Conservation (phyloP, 2,797 vertebrate species). For the Merluccius polli region DNA sequence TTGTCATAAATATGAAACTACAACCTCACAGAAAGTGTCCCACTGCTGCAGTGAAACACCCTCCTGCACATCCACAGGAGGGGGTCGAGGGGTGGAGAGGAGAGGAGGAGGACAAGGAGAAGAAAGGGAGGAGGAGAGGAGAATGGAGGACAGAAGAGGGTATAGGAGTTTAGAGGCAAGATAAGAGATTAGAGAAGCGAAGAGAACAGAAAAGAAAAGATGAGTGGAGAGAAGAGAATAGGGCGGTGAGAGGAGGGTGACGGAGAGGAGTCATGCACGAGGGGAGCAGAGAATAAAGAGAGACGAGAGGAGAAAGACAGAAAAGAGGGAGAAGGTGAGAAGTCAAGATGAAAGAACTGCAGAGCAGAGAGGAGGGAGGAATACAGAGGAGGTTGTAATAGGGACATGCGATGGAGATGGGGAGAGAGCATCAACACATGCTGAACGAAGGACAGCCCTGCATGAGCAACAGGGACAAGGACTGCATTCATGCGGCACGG, state of each 20-base stretch:
- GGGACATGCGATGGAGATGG: not conserved
- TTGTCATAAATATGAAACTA: not conserved
- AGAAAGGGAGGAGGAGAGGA: not conserved
- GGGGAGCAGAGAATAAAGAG: not conserved
- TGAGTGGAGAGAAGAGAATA: not conserved
- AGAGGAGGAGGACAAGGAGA: not conserved
- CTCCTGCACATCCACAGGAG: not conserved
- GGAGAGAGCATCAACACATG: conserved; percentile 29
- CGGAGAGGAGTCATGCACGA: not conserved
- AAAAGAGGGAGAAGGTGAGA: not conserved
- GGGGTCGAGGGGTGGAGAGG: not conserved
- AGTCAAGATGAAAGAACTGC: not conserved
- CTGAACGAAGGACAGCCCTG: conserved; percentile 46
- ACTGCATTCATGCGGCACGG: conserved; percentile 60
- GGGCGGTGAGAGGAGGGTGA: not conserved
- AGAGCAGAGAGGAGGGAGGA: not conserved
- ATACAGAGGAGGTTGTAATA: not conserved
- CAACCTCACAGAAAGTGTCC: not conserved
- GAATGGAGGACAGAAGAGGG: not conserved
- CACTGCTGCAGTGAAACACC: not conserved
- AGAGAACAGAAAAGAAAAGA: not conserved
- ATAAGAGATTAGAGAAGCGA: conserved; percentile 2
- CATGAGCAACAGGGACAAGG: conserved; percentile 53
- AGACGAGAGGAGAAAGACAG: not conserved
- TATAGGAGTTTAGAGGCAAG: conserved; percentile 1